Percentiles rank a stretch among this genome's conserved stretches.
phyloP scores from a whole-genome alignment of 2,797 vertebrate species.

The Paramormyrops hopkinsi region DNA sequence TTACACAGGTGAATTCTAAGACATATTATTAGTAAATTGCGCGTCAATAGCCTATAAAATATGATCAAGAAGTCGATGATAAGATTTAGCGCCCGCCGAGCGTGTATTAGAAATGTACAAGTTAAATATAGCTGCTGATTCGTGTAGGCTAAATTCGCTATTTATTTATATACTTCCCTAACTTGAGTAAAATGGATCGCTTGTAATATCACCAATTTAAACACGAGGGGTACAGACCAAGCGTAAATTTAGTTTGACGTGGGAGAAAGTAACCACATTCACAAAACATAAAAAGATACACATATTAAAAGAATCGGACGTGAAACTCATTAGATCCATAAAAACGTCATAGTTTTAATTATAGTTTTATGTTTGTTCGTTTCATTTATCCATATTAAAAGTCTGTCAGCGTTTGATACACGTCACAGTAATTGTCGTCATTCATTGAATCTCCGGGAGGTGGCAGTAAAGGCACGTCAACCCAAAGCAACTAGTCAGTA shows the following conservation, averaged over 20 bases:
- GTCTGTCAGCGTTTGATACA: neutral
- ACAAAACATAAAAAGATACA: neutral
- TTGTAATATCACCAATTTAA: neutral
- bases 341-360: neutral
- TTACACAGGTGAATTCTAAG: neutral
- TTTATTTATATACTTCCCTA: neutral
- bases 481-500: neutral
- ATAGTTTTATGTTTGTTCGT: neutral
- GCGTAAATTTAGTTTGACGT: neutral
- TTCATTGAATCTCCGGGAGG: neutral
- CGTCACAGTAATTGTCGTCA: neutral
- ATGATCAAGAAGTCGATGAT: neutral
- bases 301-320: neutral
- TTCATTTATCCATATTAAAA: neutral
- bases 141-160: neutral
- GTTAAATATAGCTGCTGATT: neutral
- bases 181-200: neutral
- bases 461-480: neutral
- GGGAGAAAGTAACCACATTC: neutral
- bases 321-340: neutral
- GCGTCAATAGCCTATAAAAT: neutral
- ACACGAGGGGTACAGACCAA: neutral
- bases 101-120: neutral
- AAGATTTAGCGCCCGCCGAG: neutral
- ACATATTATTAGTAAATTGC: neutral